phyloP scores from a whole-genome alignment of 23 tunicate species.

The Clavelina lepadiformis region DNA sequence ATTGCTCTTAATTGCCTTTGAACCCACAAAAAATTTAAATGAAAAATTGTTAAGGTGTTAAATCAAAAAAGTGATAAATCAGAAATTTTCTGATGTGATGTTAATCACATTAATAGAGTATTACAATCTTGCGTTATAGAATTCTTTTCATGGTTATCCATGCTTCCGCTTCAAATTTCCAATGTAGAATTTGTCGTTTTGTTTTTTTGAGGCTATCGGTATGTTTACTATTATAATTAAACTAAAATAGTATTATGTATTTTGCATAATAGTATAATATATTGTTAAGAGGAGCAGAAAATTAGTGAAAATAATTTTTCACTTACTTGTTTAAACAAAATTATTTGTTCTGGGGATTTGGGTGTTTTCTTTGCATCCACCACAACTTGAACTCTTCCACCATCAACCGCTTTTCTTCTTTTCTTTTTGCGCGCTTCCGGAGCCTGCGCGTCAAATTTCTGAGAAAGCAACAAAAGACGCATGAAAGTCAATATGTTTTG shows the following conservation, averaged over 20 bases:
- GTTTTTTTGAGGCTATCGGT: too few relatives aligned
- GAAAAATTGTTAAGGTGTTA: not conserved
- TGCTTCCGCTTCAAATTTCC: too few relatives aligned
- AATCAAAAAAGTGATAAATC: not conserved
- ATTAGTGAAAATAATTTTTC: not conserved
- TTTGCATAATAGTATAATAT: not conserved
- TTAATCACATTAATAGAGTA: too few relatives aligned
- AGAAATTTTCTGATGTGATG: too few relatives aligned
- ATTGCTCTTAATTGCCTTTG: slow-evolving; percentile 71
- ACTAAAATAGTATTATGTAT: not conserved
- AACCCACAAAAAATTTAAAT: not conserved
- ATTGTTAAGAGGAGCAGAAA: not conserved
- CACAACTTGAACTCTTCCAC: not conserved
- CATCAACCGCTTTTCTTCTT: slow-evolving; percentile 20
- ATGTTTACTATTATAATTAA: not conserved
- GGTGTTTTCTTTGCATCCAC: slow-evolving; percentile 17
- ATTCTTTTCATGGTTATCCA: too few relatives aligned
- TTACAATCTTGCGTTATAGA: too few relatives aligned
- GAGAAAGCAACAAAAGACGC: not conserved
- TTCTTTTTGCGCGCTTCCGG: not conserved
- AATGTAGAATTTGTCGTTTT: too few relatives aligned
- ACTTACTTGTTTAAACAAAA: slow-evolving; percentile 43
- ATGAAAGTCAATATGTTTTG: too few relatives aligned
- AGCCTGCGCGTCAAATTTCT: not conserved
- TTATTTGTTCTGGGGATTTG: slow-evolving; percentile 44